phyloP scores from a whole-genome alignment of 2,888 invertebrate genomes.

The Phyllotreta cruciferae region DNA sequence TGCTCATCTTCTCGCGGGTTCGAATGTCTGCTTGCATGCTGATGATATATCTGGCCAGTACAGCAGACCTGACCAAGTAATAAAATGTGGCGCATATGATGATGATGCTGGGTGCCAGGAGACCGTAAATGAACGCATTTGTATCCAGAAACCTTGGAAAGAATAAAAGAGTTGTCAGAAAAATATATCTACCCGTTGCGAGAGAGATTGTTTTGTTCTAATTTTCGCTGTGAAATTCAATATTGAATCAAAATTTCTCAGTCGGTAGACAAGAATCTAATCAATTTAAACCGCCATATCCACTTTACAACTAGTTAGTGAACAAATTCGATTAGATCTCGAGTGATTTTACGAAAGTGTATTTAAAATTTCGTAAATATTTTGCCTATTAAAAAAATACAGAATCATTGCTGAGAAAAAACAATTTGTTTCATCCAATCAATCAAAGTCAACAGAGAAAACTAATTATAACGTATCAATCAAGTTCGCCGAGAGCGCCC shows the following conservation, averaged over 20 bases:
- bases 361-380: not conserved
- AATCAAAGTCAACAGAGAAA: conserved; percentile 15
- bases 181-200: not conserved
- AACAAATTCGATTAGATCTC: conserved; percentile 4
- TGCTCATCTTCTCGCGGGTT: conserved; percentile 67
- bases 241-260: not conserved
- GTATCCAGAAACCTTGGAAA: conserved; percentile 63
- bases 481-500: not conserved
- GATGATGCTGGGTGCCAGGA: conserved; percentile 58
- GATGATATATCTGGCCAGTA: conserved; percentile 66
- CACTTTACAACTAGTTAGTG: conserved; percentile 9
- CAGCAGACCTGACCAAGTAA: conserved; percentile 61
- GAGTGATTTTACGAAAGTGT: not conserved
- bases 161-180: conserved; percentile 21
- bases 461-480: conserved; percentile 14
- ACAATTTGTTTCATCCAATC: not conserved
- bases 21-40: conserved; percentile 67
- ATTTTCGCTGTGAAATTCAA: not conserved
- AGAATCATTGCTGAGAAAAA: not conserved
- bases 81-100: conserved; percentile 48
- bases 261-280: not conserved
- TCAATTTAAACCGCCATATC: conserved; percentile 1
- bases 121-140: conserved; percentile 63
- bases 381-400: not conserved
- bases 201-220: not conserved